Base-by-base conservation (phyloP, 2,888 invertebrate species). In the Atherix ibis region DNA sequence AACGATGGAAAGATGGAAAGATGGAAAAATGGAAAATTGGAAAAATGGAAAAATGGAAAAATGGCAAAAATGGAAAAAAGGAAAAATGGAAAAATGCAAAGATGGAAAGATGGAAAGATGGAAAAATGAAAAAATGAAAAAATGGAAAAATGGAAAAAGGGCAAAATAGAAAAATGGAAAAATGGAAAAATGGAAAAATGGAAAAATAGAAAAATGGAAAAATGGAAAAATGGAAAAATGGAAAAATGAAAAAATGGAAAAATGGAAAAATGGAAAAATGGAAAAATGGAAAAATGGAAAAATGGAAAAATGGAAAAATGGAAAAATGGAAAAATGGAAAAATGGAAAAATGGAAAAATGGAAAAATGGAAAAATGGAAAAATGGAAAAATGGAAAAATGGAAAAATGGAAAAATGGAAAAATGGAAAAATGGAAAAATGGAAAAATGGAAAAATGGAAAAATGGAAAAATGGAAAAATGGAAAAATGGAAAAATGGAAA, bases 1-100 rank as follows among this genome's bases (percentile, higher is more conserved):
- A 33, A 27, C 13, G 34, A 33, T 25, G 26, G 27, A 27, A 27
- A 33, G 34, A 22, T 6, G 22, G 22, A 22, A 10, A 22, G 22
- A 10, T 6, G 10, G 22, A 22, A 10, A 10, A 10, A 22, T 6
- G 10, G 22, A 10, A 10, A 22, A 10, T 8, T 6, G 22, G 22
- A 22, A 10, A 22, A 10, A 27, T 25, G 26, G 4, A 33, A 27
- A 27, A 26, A 33, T n/a, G 26, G 4, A 27, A 27, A 33, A 26
- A 33, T n/a, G 27, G 4, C n/a, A n/a, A n/a, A 33, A 14, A 33
- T 25, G 15, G 4, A 33, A 14, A 33, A 26, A 14, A 18, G 10
- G 22, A 22, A 10, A 10, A 10, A 22, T 6, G 10, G 22, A 10
- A 10, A 22, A 10, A 22, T 6, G 22, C 6, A 22, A 10, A 22